These are phyloP conservation scores for Euphonia xanthogaster DNA, from an alignment of 2,797 vertebrate genomes.

Conservation along the genomic window DNA sequence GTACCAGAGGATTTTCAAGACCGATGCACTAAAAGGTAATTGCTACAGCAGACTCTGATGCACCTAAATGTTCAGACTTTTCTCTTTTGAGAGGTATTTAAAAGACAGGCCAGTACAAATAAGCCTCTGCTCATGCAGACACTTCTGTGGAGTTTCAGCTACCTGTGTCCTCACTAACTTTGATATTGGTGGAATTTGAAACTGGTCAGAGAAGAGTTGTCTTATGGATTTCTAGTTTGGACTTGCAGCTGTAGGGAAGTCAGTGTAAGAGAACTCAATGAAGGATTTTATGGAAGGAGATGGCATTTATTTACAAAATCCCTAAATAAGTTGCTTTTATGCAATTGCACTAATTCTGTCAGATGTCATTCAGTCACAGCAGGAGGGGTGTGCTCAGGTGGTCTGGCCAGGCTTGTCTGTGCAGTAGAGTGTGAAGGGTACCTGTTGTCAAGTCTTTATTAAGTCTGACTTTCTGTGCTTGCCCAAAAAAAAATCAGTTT, in stretches of 20 bases:
- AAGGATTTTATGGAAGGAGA: background rate
- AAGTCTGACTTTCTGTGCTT: background rate
- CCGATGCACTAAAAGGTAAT: constrained; percentile 22
- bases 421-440: background rate
- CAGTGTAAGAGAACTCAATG: background rate
- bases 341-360: background rate
- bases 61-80: background rate
- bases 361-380: background rate
- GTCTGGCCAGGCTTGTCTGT: background rate
- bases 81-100: background rate
- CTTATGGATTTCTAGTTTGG: background rate
- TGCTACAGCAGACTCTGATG: background rate
- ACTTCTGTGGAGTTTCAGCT: background rate
- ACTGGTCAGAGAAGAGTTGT: background rate
- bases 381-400: background rate
- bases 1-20: background rate
- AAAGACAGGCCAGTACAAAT: background rate
- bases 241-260: background rate
- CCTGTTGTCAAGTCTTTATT: background rate
- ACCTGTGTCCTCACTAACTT: background rate
- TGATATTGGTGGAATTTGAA: background rate
- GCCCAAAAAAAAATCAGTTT: background rate
- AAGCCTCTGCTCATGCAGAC: background rate
- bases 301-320: background rate
- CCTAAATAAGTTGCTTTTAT: background rate